Percentiles rank a stretch among this genome's conserved stretches.
Evolutionary conservation across 2,888 invertebrate species (phyloP).

Genomic region (Imbricaverruca yamaguchii): DNA sequence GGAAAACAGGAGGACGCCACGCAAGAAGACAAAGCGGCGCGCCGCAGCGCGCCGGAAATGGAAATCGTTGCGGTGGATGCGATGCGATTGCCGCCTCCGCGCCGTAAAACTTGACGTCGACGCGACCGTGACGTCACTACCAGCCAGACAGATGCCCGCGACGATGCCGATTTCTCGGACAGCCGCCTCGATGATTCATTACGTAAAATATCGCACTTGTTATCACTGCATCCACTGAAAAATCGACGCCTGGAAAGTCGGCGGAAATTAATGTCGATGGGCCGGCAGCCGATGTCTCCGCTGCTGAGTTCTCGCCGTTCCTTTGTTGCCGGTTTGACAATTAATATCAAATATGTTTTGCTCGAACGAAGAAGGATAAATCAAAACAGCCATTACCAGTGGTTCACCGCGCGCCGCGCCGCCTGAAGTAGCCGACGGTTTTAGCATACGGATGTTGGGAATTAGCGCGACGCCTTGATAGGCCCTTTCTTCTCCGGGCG

Average conservation of each 20-base stretch:
- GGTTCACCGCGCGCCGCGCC: not conserved
- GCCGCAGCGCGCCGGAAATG: constrained; percentile 12
- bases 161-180: not conserved
- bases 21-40: not conserved
- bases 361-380: constrained; percentile 15
- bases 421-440: not conserved
- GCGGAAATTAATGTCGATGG: not conserved
- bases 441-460: constrained; percentile 17
- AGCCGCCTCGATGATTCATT: constrained; percentile 8
- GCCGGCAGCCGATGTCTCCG: not conserved
- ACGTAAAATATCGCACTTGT: constrained; percentile 21
- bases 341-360: constrained; percentile 17
- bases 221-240: constrained; percentile 14
- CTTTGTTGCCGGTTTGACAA: not conserved
- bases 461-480: constrained; percentile 1
- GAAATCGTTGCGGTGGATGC: constrained; percentile 9
- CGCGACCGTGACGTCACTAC: not conserved
- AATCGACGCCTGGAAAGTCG: constrained; percentile 14
- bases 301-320: not conserved
- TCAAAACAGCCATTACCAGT: constrained; percentile 17
- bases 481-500: not conserved
- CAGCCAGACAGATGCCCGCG: not conserved
- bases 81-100: not conserved
- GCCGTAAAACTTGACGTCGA: not conserved
- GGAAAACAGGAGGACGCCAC: constrained; percentile 18